Conservation (phyloP, 2,797 vertebrate genomes). For the Myioborus miniatus region DNA sequence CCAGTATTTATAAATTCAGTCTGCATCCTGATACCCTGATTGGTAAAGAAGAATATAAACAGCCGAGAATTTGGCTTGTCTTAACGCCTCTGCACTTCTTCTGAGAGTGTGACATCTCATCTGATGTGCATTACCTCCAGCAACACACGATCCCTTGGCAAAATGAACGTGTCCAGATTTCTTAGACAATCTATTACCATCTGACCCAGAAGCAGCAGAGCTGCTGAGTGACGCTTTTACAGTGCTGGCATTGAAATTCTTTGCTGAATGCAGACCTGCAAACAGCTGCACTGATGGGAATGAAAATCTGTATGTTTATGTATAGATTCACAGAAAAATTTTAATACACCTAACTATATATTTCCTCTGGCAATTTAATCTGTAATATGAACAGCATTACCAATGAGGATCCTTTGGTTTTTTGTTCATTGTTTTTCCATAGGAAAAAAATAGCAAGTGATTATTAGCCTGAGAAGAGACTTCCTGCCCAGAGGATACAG, state of each 20-base stretch:
- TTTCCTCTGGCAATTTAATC: background rate
- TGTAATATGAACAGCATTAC: background rate
- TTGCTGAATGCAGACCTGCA: slow-evolving; percentile 5
- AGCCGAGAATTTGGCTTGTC: slow-evolving; percentile 56
- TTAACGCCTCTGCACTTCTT: slow-evolving; percentile 56
- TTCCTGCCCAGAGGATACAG: background rate
- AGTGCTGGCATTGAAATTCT: slow-evolving; percentile 23
- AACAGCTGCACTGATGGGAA: background rate
- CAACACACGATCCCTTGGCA: slow-evolving; percentile 48
- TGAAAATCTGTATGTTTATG: background rate
- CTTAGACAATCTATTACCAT: slow-evolving; percentile 58
- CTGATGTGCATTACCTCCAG: slow-evolving; percentile 71
- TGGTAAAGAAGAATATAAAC: slow-evolving; percentile 27
- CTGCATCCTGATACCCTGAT: slow-evolving; percentile 9
- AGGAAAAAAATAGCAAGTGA: background rate
- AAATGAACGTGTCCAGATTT: slow-evolving; percentile 63
- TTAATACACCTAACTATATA: background rate
- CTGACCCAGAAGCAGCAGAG: slow-evolving; percentile 4
- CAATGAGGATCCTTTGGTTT: background rate
- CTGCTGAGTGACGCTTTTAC: slow-evolving; percentile 8
- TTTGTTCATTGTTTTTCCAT: slow-evolving; percentile 13
- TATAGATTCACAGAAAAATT: background rate
- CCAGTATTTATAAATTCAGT: slow-evolving; percentile 57
- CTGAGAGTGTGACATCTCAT: slow-evolving; percentile 71
- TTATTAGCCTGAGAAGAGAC: background rate